Percentiles rank a stretch among this genome's conserved stretches.
These are phyloP conservation scores for Aphodius sticticus DNA, from an alignment of 2,888 invertebrate genomes.

Conservation along the genomic window DNA sequence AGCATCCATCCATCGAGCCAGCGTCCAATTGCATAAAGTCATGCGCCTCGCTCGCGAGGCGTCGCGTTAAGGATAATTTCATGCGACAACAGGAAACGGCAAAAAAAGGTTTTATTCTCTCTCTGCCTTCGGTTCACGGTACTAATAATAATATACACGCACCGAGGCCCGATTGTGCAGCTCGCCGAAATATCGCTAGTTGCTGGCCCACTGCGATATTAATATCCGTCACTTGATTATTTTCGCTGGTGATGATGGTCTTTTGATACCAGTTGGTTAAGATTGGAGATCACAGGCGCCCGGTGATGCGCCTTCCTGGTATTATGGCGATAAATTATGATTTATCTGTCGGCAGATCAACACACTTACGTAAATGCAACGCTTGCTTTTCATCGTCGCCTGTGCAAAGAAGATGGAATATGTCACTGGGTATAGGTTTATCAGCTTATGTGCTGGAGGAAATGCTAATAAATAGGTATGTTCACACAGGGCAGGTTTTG, in stretches of 20 bases:
- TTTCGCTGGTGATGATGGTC: not conserved
- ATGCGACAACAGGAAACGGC: constrained; percentile 4
- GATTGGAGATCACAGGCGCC: not conserved
- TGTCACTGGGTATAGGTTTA: not conserved
- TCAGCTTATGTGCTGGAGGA: not conserved
- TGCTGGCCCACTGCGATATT: not conserved
- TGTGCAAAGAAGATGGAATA: not conserved
- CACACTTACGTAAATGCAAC: not conserved
- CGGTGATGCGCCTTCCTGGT: not conserved
- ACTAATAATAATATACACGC: constrained; percentile 4
- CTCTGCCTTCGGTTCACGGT: not conserved
- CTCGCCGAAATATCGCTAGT: not conserved
- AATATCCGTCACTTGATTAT: constrained; percentile 4
- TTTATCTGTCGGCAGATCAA: not conserved
- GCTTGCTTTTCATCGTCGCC: not conserved
- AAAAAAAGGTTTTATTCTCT: not conserved
- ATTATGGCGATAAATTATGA: constrained; percentile 4
- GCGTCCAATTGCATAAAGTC: not conserved
- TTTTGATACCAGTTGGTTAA: not conserved
- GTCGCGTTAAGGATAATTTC: not conserved
- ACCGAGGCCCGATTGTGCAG: not conserved
- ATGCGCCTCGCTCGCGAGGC: not conserved
- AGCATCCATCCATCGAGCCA: not conserved
- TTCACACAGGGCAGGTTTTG: not conserved
- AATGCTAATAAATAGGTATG: not conserved